Base-by-base conservation (phyloP, 2,888 invertebrate genomes). In the Aspidiotus destructor region DNA sequence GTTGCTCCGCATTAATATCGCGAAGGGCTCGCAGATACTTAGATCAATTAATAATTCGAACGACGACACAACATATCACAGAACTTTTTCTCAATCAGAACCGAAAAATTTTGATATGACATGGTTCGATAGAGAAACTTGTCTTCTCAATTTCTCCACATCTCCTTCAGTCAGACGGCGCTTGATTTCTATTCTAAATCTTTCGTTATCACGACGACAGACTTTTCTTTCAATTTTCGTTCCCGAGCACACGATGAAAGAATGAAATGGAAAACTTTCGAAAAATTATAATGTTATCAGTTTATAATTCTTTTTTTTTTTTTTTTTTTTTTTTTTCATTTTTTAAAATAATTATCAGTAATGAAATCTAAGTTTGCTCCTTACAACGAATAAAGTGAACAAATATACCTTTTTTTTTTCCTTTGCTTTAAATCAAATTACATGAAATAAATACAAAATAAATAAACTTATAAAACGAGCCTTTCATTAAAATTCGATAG, bases 401-500 rank as follows among this genome's bases (percentile, higher is more conserved):
- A 16, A 28, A 28, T 28, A 5, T 48, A 48, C 28, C 16, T 58
- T 11, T 54, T 54, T 54, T 54, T 54, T 52, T 52, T 52, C 52
- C 52, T 54, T 16, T 28, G 28, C 28, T 28, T 48, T 28, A 28
- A 58, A 58, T 58, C 10, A 58, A 11, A 58, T 16, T 28, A 58
- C 7, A 58, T 58, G 58, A 28, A 55, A 17, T 10, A 58, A 58
- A 58, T 40, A 28, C 40, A 58, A 28, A 28, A 16, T 17, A 28
- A 58, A 58, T 58, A 58, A 17, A 58, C 40, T 58, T 58, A 58
- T 40, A 40, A 58, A 58, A 13, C 28, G 40, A 28, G 58, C 58
- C 58, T 58, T 58, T 58, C 48, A n/a, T 48, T 48, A 48, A 48
- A n/a, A 48, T 48, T 48, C 48, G 48, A n/a, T 48, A 3, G 48